These are phyloP conservation scores for Thecophora atra DNA, from an alignment of 2,888 invertebrate species.

Conservation along the genomic window DNA sequence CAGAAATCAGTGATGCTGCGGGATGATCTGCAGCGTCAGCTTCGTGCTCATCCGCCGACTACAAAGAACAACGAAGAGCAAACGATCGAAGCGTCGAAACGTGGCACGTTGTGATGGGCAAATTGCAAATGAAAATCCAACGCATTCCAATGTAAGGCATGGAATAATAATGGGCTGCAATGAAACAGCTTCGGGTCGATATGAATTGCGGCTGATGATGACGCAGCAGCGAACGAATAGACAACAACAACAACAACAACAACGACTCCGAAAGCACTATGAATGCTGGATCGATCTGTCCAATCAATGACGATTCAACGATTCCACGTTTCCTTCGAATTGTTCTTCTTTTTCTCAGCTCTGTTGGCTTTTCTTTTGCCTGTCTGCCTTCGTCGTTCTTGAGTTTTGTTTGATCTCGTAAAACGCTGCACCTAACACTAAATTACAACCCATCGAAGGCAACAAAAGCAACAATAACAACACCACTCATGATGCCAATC, in stretches of 20 bases:
- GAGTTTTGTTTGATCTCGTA: slow-evolving; percentile 30
- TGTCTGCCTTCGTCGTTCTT: slow-evolving; percentile 43
- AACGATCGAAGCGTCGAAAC: slow-evolving; percentile 45
- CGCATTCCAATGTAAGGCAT: slow-evolving; percentile 61
- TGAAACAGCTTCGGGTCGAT: slow-evolving; percentile 11
- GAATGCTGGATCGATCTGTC: slow-evolving; percentile 29
- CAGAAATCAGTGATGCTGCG: not conserved
- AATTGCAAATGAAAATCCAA: slow-evolving; percentile 62
- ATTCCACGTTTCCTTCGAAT: slow-evolving; percentile 24
- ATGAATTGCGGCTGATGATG: slow-evolving; percentile 30
- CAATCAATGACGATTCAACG: slow-evolving; percentile 36
- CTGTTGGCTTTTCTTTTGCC: not conserved
- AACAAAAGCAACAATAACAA: slow-evolving; percentile 42
- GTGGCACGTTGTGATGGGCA: slow-evolving; percentile 47
- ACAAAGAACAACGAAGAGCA: slow-evolving; percentile 35
- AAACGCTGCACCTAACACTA: slow-evolving; percentile 44
- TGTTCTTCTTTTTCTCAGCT: slow-evolving; percentile 15
- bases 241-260: slow-evolving; percentile 15
- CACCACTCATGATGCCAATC: slow-evolving; percentile 62
- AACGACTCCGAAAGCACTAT: not conserved
- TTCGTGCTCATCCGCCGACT: not conserved
- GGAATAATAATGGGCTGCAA: slow-evolving; percentile 59
- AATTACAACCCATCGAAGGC: slow-evolving; percentile 33
- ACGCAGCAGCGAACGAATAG: slow-evolving; percentile 24
- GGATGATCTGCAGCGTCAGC: slow-evolving; percentile 17